These are phyloP conservation scores for Champsocephalus esox DNA, from an alignment of 2,797 vertebrate genomes.

Conservation along the genomic window DNA sequence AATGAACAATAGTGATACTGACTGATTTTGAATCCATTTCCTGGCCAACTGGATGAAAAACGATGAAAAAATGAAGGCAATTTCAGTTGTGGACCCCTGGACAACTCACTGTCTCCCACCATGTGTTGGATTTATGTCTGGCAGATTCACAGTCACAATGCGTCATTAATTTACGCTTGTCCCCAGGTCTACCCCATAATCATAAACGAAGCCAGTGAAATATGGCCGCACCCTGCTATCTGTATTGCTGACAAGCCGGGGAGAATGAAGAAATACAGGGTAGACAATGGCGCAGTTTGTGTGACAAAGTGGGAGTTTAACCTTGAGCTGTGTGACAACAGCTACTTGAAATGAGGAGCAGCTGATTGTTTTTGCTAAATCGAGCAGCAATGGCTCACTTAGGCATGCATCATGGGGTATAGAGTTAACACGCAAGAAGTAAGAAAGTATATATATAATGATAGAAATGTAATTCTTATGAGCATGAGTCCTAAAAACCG, in stretches of 20 bases:
- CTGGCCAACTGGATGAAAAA: slow-evolving; percentile 53
- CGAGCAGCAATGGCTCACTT: slow-evolving; percentile 20
- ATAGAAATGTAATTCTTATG: neutral
- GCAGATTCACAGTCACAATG: slow-evolving; percentile 81
- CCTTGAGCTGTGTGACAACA: slow-evolving; percentile 67
- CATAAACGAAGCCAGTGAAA: slow-evolving; percentile 80
- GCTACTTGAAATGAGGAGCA: slow-evolving; percentile 28
- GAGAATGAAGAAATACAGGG: slow-evolving; percentile 52
- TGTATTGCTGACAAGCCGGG: slow-evolving; percentile 60
- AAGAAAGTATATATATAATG: neutral
- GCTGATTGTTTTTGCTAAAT: slow-evolving; percentile 44
- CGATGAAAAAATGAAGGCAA: slow-evolving; percentile 63
- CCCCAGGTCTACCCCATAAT: slow-evolving; percentile 74
- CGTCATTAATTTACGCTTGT: slow-evolving; percentile 80
- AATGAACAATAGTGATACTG: slow-evolving; percentile 53
- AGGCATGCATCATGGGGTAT: neutral
- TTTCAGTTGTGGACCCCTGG: slow-evolving; percentile 63
- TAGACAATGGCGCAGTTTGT: slow-evolving; percentile 54
- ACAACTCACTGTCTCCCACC: slow-evolving; percentile 65
- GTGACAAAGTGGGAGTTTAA: slow-evolving; percentile 60
- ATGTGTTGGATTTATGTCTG: slow-evolving; percentile 76
- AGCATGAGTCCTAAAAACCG: neutral
- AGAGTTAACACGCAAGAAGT: neutral
- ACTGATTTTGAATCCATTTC: slow-evolving; percentile 61
- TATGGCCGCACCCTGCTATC: slow-evolving; percentile 60